A percentile compares a stretch with the other conserved stretches of the same genome.
Conservation (phyloP, 2,797 vertebrate genomes). For the Enteromius viviparus region DNA sequence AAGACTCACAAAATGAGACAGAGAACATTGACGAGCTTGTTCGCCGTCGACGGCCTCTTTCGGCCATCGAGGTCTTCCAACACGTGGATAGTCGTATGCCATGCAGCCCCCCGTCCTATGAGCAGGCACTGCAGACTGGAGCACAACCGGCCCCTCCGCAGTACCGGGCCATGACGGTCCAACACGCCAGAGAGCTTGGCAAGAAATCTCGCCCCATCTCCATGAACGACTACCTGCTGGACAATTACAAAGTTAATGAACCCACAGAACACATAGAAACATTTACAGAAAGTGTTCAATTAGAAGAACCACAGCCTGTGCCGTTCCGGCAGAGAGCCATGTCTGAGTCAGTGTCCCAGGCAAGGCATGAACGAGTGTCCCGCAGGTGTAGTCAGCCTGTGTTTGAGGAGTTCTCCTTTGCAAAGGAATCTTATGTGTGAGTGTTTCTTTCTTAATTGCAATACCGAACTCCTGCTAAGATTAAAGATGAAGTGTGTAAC, state of each 20-base stretch:
- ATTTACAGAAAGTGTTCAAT: conserved; percentile 40
- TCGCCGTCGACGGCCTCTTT: conserved; percentile 73
- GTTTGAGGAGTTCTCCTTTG: conserved; percentile 85
- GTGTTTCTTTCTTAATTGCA: conserved; percentile 47
- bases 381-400: conserved; percentile 84
- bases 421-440: conserved; percentile 96
- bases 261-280: conserved; percentile 43
- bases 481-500: conserved; percentile 12
- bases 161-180: conserved; percentile 78
- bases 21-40: conserved; percentile 58
- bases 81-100: conserved; percentile 79
- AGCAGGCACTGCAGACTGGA: conserved; percentile 78
- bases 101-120: conserved; percentile 84
- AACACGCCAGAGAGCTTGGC: conserved; percentile 72
- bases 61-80: conserved; percentile 84
- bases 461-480: neutral
- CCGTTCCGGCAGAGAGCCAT: conserved; percentile 80
- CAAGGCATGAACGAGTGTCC: conserved; percentile 68
- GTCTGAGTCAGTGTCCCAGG: conserved; percentile 79
- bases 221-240: conserved; percentile 70
- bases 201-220: conserved; percentile 75
- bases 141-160: conserved; percentile 55
- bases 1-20: conserved; percentile 79
- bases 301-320: conserved; percentile 44
- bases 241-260: conserved; percentile 6